These are phyloP conservation scores for Scaptomyza montana DNA, from an alignment of 1,140 invertebrate species.

Conservation along the genomic window DNA sequence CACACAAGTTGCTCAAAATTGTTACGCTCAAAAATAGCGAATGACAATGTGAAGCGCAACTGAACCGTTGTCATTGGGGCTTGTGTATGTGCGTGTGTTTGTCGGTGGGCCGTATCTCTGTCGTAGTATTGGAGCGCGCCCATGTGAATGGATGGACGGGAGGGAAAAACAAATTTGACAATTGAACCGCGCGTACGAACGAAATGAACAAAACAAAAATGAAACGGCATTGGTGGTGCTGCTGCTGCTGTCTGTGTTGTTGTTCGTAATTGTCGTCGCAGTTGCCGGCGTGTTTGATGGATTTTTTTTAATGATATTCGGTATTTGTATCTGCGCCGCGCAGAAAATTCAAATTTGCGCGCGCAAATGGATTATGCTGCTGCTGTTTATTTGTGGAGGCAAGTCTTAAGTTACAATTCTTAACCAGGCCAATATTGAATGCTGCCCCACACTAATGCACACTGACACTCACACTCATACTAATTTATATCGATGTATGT, in stretches of 20 bases:
- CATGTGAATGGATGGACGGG: constrained; percentile 74
- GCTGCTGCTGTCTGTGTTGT: constrained; percentile 26
- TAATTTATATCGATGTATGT: constrained; percentile 16
- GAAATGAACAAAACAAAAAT: constrained; percentile 82
- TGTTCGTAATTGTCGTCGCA: constrained; percentile 28
- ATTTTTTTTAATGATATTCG: constrained; percentile 47
- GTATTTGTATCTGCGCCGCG: constrained; percentile 39
- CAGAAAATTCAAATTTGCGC: constrained; percentile 62
- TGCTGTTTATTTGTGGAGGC: constrained; percentile 8
- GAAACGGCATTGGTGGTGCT: constrained; percentile 72
- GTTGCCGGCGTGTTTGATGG: constrained; percentile 73
- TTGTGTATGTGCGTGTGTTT: constrained; percentile 32
- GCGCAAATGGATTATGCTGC: constrained; percentile 42
- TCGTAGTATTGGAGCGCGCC: constrained; percentile 41
- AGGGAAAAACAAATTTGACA: constrained; percentile 80
- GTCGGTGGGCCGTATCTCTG: constrained; percentile 36
- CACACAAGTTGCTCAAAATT: constrained; percentile 7
- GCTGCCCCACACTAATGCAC: constrained; percentile 13
- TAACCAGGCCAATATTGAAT: constrained; percentile 48
- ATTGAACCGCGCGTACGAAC: constrained; percentile 79
- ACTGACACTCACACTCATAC: constrained; percentile 19
- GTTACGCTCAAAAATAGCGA: constrained; percentile 73
- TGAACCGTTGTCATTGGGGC: constrained; percentile 34
- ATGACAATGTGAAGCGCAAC: constrained; percentile 65
- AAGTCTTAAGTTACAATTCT: constrained; percentile 41